Percentiles rank a stretch among this genome's conserved stretches.
These are phyloP conservation scores for Diadema setosum DNA, from an alignment of 35 echinoderm and acorn worm genomes.

Conservation along the genomic window DNA sequence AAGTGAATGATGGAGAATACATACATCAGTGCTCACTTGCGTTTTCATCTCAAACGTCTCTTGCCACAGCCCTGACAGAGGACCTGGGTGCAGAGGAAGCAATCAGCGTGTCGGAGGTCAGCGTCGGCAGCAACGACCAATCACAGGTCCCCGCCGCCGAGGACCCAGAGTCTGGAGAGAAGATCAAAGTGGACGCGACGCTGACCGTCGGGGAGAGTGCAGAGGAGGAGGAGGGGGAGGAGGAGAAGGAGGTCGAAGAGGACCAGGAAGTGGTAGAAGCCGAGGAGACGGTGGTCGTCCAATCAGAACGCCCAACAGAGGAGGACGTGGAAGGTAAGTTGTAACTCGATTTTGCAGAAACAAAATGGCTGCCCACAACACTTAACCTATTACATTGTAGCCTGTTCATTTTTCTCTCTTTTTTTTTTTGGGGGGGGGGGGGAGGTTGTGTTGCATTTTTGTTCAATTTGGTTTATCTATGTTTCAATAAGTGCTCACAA, in stretches of 20 bases:
- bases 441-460: no score
- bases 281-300: background rate
- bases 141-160: background rate
- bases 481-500: no score
- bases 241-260: background rate
- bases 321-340: background rate
- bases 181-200: background rate
- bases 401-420: no score
- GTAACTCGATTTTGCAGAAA: no score
- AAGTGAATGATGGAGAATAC: no score
- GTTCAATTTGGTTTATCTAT: no score
- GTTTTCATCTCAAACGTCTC: no score
- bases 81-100: background rate
- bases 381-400: no score
- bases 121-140: background rate
- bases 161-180: conserved; percentile 5
- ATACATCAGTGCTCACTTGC: no score
- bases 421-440: no score
- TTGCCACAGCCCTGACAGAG: background rate
- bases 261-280: background rate
- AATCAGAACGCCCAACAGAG: background rate
- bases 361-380: no score
- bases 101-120: background rate
- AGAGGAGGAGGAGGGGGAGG: background rate
- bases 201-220: background rate